Evolutionary conservation across 2,113 vertebrate species (phyloP).

Genomic region (Anoura caudifer): DNA sequence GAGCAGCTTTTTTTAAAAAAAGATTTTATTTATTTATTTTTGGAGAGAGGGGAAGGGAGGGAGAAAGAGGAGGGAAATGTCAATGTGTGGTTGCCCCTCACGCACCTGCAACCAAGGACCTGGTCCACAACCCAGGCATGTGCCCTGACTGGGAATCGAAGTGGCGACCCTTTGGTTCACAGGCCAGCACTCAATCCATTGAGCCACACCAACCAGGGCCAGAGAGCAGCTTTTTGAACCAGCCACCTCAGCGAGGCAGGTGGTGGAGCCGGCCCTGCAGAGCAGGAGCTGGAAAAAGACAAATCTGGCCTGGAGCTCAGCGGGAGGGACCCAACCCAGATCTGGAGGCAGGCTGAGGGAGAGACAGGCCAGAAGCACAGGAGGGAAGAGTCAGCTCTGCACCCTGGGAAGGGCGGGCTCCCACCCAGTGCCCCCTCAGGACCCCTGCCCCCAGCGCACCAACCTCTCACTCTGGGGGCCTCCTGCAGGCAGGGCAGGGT

Average conservation of each 20-base stretch:
- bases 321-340: not conserved
- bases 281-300: not conserved
- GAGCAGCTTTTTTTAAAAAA: too few relatives aligned
- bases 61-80: too few relatives aligned
- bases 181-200: too few relatives aligned
- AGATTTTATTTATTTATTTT: too few relatives aligned
- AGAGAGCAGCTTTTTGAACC: not conserved
- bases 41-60: too few relatives aligned
- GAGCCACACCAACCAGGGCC: too few relatives aligned
- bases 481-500: not conserved
- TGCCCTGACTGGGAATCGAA: too few relatives aligned
- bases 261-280: not conserved
- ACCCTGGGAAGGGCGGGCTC: not conserved
- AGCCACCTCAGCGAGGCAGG: not conserved
- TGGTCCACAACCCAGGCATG: too few relatives aligned
- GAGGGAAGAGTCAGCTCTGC: not conserved
- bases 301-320: not conserved
- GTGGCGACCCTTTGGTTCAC: too few relatives aligned
- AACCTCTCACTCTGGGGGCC: not conserved
- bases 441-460: rapidly evolving
- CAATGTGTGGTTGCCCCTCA: too few relatives aligned
- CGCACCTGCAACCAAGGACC: too few relatives aligned
- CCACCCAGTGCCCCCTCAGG: rapidly evolving
- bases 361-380: not conserved
- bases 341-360: not conserved